phyloP scores from a whole-genome alignment of 2,888 invertebrate genomes.

The Biston betularia region DNA sequence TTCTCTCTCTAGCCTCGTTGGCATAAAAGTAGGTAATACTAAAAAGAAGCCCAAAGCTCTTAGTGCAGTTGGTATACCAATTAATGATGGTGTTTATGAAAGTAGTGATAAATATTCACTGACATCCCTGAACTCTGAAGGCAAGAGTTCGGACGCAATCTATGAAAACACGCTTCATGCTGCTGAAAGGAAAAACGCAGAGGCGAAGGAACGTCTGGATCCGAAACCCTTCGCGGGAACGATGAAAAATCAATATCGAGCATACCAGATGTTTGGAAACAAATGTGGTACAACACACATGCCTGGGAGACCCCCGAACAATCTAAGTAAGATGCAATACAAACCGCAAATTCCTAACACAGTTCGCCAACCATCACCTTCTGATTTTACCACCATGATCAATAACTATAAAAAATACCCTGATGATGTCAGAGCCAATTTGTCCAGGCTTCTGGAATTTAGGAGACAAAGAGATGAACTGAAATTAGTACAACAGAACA shows the following conservation, averaged over 20 bases:
- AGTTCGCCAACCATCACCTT: constrained; percentile 9
- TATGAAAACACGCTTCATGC: neutral
- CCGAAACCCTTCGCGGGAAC: neutral
- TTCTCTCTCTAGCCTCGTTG: constrained; percentile 62
- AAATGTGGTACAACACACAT: constrained; percentile 10
- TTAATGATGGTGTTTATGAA: constrained; percentile 64
- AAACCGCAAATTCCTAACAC: constrained; percentile 28
- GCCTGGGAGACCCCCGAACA: neutral
- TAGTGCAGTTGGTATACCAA: constrained; percentile 32
- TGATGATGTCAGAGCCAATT: constrained; percentile 63
- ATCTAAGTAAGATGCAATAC: constrained; percentile 9
- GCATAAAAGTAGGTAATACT: constrained; percentile 63
- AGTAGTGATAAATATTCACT: constrained; percentile 67
- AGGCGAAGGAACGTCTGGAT: neutral
- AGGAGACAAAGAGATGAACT: constrained; percentile 55
- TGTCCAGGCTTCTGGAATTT: constrained; percentile 66
- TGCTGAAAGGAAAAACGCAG: neutral
- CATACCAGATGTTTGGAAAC: neutral
- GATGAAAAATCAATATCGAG: neutral
- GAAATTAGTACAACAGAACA: neutral
- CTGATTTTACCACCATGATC: constrained; percentile 19
- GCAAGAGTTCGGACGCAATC: constrained; percentile 45
- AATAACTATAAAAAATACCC: constrained; percentile 35
- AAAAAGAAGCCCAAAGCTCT: constrained; percentile 30
- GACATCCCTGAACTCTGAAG: constrained; percentile 57